Conservation (phyloP, 2,113 vertebrate genomes). For the Odontophorus gujanensis region DNA sequence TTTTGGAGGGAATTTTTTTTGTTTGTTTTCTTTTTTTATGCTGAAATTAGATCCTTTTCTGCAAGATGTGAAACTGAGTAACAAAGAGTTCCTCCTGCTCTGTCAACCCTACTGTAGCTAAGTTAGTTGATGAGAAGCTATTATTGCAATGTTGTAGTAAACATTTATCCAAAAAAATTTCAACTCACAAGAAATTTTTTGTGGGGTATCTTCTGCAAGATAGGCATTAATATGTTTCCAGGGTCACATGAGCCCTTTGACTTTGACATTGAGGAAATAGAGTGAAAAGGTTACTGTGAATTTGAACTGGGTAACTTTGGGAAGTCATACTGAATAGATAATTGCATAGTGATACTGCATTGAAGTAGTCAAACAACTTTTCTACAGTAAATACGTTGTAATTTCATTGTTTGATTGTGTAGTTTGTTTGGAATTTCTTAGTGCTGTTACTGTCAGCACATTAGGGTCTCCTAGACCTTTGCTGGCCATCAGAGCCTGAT, state of each 20-base stretch:
- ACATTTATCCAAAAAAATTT: background rate
- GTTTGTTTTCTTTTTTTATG: background rate
- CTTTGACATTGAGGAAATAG: fast-evolving
- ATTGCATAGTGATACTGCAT: background rate
- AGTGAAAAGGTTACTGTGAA: fast-evolving
- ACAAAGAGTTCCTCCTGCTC: background rate
- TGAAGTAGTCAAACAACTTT: background rate
- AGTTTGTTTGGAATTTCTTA: background rate
- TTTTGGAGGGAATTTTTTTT: too few species aligned
- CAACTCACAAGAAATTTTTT: background rate
- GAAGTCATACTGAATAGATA: background rate
- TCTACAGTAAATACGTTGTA: background rate
- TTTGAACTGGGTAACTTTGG: background rate
- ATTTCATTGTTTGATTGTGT: background rate
- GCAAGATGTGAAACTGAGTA: background rate
- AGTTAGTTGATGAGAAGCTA: background rate
- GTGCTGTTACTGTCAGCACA: background rate
- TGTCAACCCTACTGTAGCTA: background rate
- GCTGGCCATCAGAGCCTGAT: background rate
- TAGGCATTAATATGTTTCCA: background rate
- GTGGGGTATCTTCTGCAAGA: background rate
- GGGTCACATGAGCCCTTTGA: background rate
- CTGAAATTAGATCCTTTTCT: background rate
- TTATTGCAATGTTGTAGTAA: background rate
- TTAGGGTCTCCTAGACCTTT: background rate